Evolutionary conservation across 2,888 invertebrate species (phyloP), one percentile per base, ranked within the genome.

Genomic region (Cetonia aurata): DNA sequence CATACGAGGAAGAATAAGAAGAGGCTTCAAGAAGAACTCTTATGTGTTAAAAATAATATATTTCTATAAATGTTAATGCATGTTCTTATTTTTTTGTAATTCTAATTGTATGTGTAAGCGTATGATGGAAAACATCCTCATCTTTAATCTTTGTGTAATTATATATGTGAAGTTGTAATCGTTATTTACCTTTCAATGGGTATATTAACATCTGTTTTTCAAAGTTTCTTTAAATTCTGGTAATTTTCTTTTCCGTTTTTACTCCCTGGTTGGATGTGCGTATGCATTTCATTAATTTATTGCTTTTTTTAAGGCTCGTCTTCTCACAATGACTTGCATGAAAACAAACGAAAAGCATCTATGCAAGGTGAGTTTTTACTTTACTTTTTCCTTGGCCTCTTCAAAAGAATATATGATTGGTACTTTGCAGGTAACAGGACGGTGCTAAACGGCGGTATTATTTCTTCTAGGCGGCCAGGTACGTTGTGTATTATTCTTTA

Each of bases 301-400:
- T 67, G 56, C 55, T 53, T 67, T 67, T 67, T 67, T 67, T 56
- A 67, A 67, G 67, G 67, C 62, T 50, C 62, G 48, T 50, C 62
- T 41, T 60, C 46, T 62, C 48, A 33, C 62, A 33, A 42, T 62
- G 62, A 48, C 33, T 62, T 62, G 48, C 62, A 62, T 48, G 62
- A 48, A 33, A 48, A 62, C 13, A 48, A 33, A 48, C n/a, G 17
- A 13, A 19, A 13, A 48, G 13, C 62, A 31, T 46, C 42, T 48
- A 33, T 62, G 10, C 46, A 62, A 62, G 62, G 62, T 62, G 62
- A 62, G 62, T 48, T 48, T 62, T 60, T 60, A 44, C 25, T 31
- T 62, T 62, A 6, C n/a, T 17, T 48, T 50, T 15, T 15, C 15
- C 19, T 48, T 62, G 48, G 48, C 46, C 44, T 55, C 33, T 56